Percentiles rank a stretch among this genome's conserved stretches.
Conservation (phyloP, 2,113 vertebrate genomes). For the Psittacus erithacus region DNA sequence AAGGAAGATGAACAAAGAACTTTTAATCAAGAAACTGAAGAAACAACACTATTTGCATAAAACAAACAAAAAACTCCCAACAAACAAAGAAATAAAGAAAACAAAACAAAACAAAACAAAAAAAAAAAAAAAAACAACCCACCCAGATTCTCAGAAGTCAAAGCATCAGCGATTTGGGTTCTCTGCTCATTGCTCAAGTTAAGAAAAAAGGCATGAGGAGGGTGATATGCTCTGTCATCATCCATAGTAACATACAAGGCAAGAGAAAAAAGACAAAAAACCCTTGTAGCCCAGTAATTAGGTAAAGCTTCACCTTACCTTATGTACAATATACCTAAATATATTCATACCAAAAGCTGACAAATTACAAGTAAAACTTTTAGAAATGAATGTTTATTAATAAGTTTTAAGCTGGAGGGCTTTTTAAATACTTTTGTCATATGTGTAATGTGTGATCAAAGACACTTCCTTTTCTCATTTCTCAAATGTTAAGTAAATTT, state of each 20-base stretch:
- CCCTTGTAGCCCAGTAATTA: not conserved
- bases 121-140: not conserved
- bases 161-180: not conserved
- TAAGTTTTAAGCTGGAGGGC: conserved; percentile 33
- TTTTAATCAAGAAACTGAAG: conserved; percentile 7
- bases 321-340: conserved; percentile 62
- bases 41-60: not conserved
- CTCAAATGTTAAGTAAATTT: conserved; percentile 44
- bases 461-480: conserved; percentile 14
- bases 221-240: not conserved
- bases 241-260: not conserved
- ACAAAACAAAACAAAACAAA: not conserved
- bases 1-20: conserved; percentile 19
- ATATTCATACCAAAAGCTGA: conserved; percentile 47
- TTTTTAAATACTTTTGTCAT: conserved; percentile 63
- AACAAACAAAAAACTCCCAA: not conserved
- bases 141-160: not conserved
- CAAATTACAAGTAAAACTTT: conserved; percentile 57
- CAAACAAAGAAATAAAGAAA: not conserved
- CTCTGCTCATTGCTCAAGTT: not conserved
- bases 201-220: not conserved
- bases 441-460: conserved; percentile 66
- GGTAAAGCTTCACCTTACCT: conserved; percentile 10
- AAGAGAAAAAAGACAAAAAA: not conserved
- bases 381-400: conserved; percentile 57